Percentiles rank a stretch among this genome's conserved stretches.
phyloP scores from a whole-genome alignment of 1,140 invertebrate species.

The Teleogryllus occipitalis region DNA sequence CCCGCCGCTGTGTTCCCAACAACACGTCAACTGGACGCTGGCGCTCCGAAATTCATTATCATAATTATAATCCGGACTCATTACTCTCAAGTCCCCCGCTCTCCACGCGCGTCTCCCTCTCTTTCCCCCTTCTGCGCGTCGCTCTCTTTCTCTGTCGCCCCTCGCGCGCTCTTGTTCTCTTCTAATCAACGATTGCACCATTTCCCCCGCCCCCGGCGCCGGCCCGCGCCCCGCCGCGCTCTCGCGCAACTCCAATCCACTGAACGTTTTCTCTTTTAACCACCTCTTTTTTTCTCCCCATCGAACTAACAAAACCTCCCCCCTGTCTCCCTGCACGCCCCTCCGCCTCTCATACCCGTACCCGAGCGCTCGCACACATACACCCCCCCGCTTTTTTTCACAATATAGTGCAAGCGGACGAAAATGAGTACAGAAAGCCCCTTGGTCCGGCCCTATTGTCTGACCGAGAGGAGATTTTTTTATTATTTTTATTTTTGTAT shows the following conservation, averaged over 20 bases:
- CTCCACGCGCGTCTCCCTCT: neutral
- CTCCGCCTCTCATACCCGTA: neutral
- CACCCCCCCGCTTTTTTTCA: constrained; percentile 11
- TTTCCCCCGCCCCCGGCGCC: constrained; percentile 11
- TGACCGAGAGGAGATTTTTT: constrained; percentile 18
- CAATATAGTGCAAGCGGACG: constrained; percentile 18
- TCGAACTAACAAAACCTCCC: constrained; percentile 16
- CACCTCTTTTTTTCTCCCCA: constrained; percentile 8
- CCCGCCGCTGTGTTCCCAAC: neutral
- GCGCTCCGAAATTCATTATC: constrained; percentile 21
- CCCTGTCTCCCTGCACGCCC: neutral
- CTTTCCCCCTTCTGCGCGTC: constrained; percentile 1
- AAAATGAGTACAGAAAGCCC: constrained; percentile 15
- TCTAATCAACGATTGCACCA: constrained; percentile 22
- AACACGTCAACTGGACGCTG: constrained; percentile 8
- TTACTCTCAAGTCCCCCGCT: constrained; percentile 1
- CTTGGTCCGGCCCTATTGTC: constrained; percentile 15
- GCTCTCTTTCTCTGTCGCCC: neutral
- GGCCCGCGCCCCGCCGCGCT: neutral
- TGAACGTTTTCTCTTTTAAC: constrained; percentile 5
- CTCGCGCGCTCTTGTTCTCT: constrained; percentile 11
- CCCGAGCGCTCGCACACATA: neutral
- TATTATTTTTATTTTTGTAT: constrained; percentile 9
- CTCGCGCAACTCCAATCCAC: neutral
- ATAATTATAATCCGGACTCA: constrained; percentile 24